Percentiles rank a stretch among this genome's conserved stretches.
Evolutionary conservation across 2,888 invertebrate species (phyloP).

Genomic region (Acanthosoma haemorrhoidale): DNA sequence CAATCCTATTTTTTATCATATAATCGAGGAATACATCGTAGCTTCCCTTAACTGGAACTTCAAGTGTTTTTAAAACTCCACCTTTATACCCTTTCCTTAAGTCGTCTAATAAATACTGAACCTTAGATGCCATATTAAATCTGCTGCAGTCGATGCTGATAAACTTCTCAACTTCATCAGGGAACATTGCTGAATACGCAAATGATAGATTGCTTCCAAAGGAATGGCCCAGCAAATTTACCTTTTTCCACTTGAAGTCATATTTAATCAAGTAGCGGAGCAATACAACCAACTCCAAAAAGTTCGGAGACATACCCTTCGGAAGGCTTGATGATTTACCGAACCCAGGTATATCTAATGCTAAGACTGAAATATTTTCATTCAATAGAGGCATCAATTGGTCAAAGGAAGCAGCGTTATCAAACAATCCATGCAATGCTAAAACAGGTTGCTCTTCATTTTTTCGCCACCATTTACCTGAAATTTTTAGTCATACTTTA

Average conservation of each 20-base stretch:
- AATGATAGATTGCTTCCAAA: slow-evolving; percentile 51
- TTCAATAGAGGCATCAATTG: slow-evolving; percentile 59
- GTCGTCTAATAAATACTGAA: neutral
- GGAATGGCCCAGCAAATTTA: slow-evolving; percentile 64
- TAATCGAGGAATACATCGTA: neutral
- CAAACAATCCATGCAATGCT: slow-evolving; percentile 71
- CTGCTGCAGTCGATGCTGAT: slow-evolving; percentile 46
- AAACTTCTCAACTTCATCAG: slow-evolving; percentile 56
- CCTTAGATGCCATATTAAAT: slow-evolving; percentile 31
- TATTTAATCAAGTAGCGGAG: slow-evolving; percentile 39
- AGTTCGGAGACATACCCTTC: slow-evolving; percentile 50
- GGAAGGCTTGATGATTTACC: slow-evolving; percentile 65
- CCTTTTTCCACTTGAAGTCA: slow-evolving; percentile 56
- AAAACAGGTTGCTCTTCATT: slow-evolving; percentile 58
- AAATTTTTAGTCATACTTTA: slow-evolving; percentile 35
- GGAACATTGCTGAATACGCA: slow-evolving; percentile 57
- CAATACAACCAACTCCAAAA: slow-evolving; percentile 47
- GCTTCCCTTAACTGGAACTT: neutral
- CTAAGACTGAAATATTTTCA: slow-evolving; percentile 50
- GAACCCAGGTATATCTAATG: slow-evolving; percentile 66
- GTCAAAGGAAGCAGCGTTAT: slow-evolving; percentile 72
- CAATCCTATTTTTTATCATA: neutral
- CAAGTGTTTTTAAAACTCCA: neutral
- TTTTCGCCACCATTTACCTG: slow-evolving; percentile 63
- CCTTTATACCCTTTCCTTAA: slow-evolving; percentile 3